Evolutionary conservation across 2,113 vertebrate genomes (phyloP).

Genomic region (Phrynocephalus versicolor): DNA sequence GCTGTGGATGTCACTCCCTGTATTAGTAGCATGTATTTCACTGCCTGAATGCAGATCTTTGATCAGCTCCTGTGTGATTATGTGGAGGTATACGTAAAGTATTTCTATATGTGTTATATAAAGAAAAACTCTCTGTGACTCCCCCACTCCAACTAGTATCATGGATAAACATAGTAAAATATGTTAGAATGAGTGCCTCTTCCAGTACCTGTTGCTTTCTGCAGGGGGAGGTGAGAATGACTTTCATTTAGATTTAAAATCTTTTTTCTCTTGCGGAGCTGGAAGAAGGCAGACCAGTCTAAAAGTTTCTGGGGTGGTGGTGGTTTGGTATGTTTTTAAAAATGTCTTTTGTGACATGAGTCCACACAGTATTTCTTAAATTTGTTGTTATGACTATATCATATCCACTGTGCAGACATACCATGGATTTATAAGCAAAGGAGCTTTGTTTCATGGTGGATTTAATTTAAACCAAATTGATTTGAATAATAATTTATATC

Average conservation of each 20-base stretch:
- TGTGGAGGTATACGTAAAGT: background rate
- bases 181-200: conserved; percentile 37
- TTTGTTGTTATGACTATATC: background rate
- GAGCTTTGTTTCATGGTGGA: background rate
- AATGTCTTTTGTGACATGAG: background rate
- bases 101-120: conserved; percentile 23
- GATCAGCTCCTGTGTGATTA: background rate
- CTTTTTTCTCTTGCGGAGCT: conserved; percentile 29
- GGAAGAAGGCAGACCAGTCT: conserved; percentile 1
- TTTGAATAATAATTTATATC: no score
- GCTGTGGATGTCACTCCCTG: conserved; percentile 75
- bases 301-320: no score
- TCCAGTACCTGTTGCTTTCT: conserved; percentile 61
- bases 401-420: accelerated
- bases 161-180: background rate
- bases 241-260: conserved; percentile 12
- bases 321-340: no score
- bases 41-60: background rate
- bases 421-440: conserved; percentile 7
- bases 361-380: background rate
- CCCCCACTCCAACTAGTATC: background rate
- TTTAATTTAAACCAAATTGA: no score
- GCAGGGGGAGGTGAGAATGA: conserved; percentile 36
- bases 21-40: background rate
- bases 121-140: background rate